Conservation (phyloP, 2,113 vertebrate genomes). For the Rynchops niger region DNA sequence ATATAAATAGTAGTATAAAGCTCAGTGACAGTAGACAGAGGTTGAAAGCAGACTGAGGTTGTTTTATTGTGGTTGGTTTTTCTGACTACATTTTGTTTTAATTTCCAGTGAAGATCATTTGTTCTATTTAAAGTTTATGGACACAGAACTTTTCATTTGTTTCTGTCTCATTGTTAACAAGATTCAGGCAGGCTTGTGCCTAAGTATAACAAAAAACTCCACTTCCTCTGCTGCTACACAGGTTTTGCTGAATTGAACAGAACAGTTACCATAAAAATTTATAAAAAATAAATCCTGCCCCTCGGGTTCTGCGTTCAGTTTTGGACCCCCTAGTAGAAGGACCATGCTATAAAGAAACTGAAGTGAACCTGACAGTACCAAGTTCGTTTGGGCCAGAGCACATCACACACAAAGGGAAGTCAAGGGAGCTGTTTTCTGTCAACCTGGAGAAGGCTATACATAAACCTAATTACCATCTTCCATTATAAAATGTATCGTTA, state of each 20-base stretch:
- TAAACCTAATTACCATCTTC: not conserved
- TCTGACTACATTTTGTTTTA: conserved; percentile 44
- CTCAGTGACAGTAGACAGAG: conserved; percentile 7
- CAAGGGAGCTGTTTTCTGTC: not conserved
- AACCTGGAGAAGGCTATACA: not conserved
- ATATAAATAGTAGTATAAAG: conserved; percentile 27
- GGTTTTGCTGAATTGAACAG: not conserved
- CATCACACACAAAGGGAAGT: not conserved
- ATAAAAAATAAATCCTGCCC: not conserved
- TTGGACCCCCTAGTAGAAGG: not conserved
- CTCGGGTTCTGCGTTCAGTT: not conserved
- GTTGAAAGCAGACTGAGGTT: conserved; percentile 39
- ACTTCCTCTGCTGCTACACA: not conserved
- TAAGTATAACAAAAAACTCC: not conserved
- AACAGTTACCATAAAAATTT: not conserved
- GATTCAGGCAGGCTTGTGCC: not conserved
- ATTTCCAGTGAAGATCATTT: conserved; percentile 35
- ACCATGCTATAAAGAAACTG: not conserved
- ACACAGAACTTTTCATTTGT: not conserved
- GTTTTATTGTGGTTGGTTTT: conserved; percentile 39
- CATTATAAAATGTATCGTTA: not conserved
- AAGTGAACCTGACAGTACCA: not conserved
- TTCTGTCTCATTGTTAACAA: not conserved
- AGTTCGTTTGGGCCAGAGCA: not conserved
- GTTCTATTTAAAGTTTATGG: conserved; percentile 24